A percentile compares a stretch with the other conserved stretches of the same genome.
phyloP scores from a whole-genome alignment of 2,888 invertebrate species.

The Lacanobia wlatinum region DNA sequence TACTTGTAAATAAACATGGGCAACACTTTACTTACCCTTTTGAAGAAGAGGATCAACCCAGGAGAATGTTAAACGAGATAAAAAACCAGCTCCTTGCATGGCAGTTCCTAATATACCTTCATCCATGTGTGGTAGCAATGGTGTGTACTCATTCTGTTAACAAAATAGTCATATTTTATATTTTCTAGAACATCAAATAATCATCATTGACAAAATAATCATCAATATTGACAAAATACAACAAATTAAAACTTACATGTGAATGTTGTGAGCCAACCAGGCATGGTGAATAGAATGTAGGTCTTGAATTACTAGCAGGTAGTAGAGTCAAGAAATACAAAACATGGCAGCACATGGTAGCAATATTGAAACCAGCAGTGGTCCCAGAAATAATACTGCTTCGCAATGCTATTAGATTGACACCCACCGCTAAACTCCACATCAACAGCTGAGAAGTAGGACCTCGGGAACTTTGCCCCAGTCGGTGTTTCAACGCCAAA shows the following conservation, averaged over 20 bases:
- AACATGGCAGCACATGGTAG: slow-evolving; percentile 91
- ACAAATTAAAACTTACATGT: slow-evolving; percentile 78
- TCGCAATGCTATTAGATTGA: slow-evolving; percentile 93
- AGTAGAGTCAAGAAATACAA: slow-evolving; percentile 93
- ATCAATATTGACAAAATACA: slow-evolving; percentile 1
- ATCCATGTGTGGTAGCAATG: slow-evolving; percentile 92
- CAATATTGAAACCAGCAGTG: slow-evolving; percentile 91
- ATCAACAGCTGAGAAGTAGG: slow-evolving; percentile 92
- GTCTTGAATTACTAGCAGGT: slow-evolving; percentile 90
- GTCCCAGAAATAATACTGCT: slow-evolving; percentile 90
- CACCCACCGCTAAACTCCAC: slow-evolving; percentile 93
- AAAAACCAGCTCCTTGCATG: slow-evolving; percentile 93
- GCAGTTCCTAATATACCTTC: slow-evolving; percentile 95
- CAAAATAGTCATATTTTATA: slow-evolving; percentile 12
- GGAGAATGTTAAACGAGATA: slow-evolving; percentile 95
- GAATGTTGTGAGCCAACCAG: slow-evolving; percentile 88
- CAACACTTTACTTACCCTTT: slow-evolving; percentile 90
- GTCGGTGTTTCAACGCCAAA: slow-evolving; percentile 92
- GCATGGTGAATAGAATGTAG: slow-evolving; percentile 87
- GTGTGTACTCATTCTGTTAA: slow-evolving; percentile 91
- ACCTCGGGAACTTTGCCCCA: slow-evolving; percentile 93
- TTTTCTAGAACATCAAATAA: not conserved
- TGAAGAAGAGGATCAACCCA: slow-evolving; percentile 97
- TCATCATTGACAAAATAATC: not conserved
- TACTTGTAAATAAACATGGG: not conserved